These are phyloP conservation scores for Julus scanicus DNA, from an alignment of 2,888 invertebrate species.

Conservation along the genomic window DNA sequence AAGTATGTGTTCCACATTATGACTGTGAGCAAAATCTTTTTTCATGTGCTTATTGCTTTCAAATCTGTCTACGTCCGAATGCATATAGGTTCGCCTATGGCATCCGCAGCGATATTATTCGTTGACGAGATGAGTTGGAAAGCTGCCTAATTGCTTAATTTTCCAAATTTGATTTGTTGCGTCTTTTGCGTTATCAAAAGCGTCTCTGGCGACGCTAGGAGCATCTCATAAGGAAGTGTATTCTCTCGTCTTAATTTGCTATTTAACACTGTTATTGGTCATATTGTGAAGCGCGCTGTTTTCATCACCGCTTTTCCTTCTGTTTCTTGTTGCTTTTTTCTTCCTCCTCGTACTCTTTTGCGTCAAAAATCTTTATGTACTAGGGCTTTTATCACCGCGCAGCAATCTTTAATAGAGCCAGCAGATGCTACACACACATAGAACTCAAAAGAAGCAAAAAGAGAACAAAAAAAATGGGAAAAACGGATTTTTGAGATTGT, in stretches of 20 bases:
- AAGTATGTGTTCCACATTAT: no score
- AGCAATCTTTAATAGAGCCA: slow-evolving; percentile 2
- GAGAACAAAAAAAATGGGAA: neutral
- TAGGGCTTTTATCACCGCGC: neutral
- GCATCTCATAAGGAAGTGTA: neutral
- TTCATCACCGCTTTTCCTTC: no score
- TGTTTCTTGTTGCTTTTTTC: neutral
- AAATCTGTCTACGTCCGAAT: no score
- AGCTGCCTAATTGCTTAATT: slow-evolving; percentile 19
- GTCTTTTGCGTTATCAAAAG: neutral
- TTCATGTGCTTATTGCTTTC: no score
- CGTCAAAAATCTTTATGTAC: slow-evolving; percentile 4
- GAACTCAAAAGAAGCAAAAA: neutral
- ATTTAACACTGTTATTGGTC: slow-evolving; percentile 11
- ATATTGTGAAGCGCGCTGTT: neutral
- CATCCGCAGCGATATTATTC: neutral
- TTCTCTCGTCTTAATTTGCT: slow-evolving; percentile 3
- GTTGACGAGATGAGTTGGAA: neutral
- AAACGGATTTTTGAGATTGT: slow-evolving; percentile 19
- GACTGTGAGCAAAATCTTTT: no score
- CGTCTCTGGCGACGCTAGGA: no score
- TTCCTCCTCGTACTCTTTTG: neutral
- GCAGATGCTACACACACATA: neutral
- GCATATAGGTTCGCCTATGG: neutral
- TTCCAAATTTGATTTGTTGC: slow-evolving; percentile 2